Percentiles rank a stretch among this genome's conserved stretches.
Conservation (phyloP, 2,888 invertebrate genomes). For the Xylophagus ater region DNA sequence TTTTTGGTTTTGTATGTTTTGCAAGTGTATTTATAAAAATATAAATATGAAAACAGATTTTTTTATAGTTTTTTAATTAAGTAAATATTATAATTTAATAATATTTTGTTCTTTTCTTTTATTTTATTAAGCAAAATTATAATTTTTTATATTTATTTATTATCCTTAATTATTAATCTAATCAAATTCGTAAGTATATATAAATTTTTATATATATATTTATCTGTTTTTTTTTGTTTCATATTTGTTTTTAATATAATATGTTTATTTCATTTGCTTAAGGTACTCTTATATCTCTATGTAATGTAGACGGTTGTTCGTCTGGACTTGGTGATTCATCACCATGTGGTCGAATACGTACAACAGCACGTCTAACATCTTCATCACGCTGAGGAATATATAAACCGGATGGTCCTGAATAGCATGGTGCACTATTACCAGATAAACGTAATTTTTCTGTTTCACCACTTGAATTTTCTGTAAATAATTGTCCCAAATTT, state of each 20-base stretch:
- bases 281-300: conserved; percentile 45
- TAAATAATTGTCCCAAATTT: conserved; percentile 69
- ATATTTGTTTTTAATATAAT: neutral
- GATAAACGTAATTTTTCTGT: conserved; percentile 59
- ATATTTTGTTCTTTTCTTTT: conserved; percentile 5
- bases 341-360: conserved; percentile 50
- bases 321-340: conserved; percentile 62
- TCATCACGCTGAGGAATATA: conserved; percentile 42
- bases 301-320: conserved; percentile 52
- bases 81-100: too few species aligned
- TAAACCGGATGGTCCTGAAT: conserved; percentile 37
- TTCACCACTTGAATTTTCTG: conserved; percentile 48
- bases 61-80: too few species aligned
- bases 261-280: conserved; percentile 33
- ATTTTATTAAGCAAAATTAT: conserved; percentile 3
- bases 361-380: conserved; percentile 48
- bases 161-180: too few species aligned
- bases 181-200: too few species aligned
- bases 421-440: conserved; percentile 34
- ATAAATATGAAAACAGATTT: too few species aligned
- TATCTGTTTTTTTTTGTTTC: neutral
- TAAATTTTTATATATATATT: neutral
- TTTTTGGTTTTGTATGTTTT: too few species aligned
- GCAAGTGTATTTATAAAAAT: too few species aligned
- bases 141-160: conserved; percentile 5